A percentile compares a stretch with the other conserved stretches of the same genome.
These are phyloP conservation scores for Schrankia costaestrigalis DNA, from an alignment of 2,888 invertebrate species.

Conservation along the genomic window DNA sequence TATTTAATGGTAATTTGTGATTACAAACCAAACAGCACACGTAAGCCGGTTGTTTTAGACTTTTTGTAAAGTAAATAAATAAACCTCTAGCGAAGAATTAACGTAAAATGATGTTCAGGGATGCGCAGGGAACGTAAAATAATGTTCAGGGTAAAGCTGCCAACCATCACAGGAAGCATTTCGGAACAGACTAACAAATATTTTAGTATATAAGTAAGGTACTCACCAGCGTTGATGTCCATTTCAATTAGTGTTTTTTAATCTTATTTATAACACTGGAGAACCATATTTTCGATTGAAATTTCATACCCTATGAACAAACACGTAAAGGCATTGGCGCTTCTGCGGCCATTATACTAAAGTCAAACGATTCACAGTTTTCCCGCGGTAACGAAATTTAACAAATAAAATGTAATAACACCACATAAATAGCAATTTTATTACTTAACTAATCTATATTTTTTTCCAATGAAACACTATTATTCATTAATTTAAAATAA, in stretches of 20 bases:
- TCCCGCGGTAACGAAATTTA: slow-evolving; percentile 69
- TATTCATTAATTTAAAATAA: slow-evolving; percentile 22
- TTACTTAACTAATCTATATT: slow-evolving; percentile 24
- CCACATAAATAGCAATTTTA: slow-evolving; percentile 15
- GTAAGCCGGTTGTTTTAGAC: too few relatives aligned
- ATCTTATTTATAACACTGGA: slow-evolving; percentile 43
- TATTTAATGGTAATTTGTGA: too few relatives aligned
- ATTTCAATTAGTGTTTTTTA: slow-evolving; percentile 59
- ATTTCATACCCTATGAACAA: slow-evolving; percentile 60
- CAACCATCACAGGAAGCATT: slow-evolving; percentile 30
- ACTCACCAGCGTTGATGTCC: slow-evolving; percentile 77
- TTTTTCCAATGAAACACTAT: slow-evolving; percentile 20
- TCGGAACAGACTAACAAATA: too few relatives aligned
- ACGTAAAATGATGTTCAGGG: too few relatives aligned
- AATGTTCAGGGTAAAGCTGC: slow-evolving; percentile 20
- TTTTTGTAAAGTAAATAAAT: too few relatives aligned
- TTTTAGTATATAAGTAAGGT: slow-evolving; percentile 17
- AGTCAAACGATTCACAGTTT: slow-evolving; percentile 75
- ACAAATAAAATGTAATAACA: slow-evolving; percentile 23
- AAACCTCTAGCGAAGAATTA: too few relatives aligned
- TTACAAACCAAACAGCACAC: too few relatives aligned
- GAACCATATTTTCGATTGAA: slow-evolving; percentile 46
- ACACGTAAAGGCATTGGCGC: slow-evolving; percentile 77
- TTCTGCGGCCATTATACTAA: slow-evolving; percentile 78
- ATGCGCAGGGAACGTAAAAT: too few relatives aligned